phyloP scores from a whole-genome alignment of 2,113 vertebrate species.

The Acrocephalus arundinaceus region DNA sequence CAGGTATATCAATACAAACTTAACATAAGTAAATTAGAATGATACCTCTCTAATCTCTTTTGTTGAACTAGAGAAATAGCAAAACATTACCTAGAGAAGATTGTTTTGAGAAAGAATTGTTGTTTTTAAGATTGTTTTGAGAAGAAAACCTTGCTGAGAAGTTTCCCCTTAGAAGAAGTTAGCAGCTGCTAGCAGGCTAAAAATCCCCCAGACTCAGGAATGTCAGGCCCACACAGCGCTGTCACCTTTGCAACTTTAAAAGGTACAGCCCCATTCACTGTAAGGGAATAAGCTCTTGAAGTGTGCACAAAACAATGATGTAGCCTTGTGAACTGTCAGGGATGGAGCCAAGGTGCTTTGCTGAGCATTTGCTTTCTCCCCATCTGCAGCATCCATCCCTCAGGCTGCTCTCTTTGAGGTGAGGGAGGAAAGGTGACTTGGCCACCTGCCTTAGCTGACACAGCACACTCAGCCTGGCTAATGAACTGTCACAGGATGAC shows the following conservation, averaged over 20 bases:
- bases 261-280: accelerated
- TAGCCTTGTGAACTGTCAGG: accelerated
- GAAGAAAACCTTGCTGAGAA: too few species aligned
- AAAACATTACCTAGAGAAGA: too few species aligned
- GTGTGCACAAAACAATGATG: neutral
- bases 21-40: too few species aligned
- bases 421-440: neutral
- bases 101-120: too few species aligned
- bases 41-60: too few species aligned
- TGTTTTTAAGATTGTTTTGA: too few species aligned
- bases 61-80: too few species aligned
- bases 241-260: neutral
- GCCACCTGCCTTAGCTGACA: neutral
- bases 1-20: too few species aligned
- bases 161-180: too few species aligned
- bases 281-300: neutral
- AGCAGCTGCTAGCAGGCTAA: too few species aligned
- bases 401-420: neutral
- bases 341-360: neutral
- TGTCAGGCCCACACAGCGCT: too few species aligned
- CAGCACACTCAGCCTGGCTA: neutral
- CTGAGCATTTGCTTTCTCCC: neutral
- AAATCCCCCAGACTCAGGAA: too few species aligned
- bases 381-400: neutral
- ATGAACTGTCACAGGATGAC: neutral